phyloP scores from a whole-genome alignment of 2,113 vertebrate genomes.

The Brachypteracias leptosomus region DNA sequence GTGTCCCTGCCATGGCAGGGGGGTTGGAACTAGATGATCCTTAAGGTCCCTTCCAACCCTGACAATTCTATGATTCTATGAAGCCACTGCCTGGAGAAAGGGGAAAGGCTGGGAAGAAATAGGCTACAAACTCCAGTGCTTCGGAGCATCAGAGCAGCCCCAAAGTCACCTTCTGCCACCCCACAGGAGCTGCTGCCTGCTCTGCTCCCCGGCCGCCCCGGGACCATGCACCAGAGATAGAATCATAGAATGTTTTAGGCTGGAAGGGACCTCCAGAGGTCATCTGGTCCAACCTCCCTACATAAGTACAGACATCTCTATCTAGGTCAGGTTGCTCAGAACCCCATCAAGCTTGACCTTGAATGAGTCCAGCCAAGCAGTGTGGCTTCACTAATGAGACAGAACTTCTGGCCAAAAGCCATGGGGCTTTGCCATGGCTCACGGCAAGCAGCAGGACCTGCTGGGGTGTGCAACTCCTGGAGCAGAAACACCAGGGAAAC shows the following conservation, averaged over 20 bases:
- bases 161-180: background rate
- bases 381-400: accelerated
- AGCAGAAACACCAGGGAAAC: background rate
- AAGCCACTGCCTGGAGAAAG: accelerated
- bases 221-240: accelerated
- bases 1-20: too few species aligned
- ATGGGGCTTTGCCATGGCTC: background rate
- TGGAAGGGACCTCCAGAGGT: too few species aligned
- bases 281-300: too few species aligned
- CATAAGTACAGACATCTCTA: too few species aligned
- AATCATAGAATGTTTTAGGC: too few species aligned
- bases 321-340: too few species aligned
- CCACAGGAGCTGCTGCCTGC: background rate
- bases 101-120: background rate
- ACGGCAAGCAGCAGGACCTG: background rate
- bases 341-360: too few species aligned
- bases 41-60: too few species aligned
- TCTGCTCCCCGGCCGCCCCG: background rate
- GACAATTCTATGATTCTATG: too few species aligned
- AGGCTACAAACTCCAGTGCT: too few species aligned
- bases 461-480: accelerated
- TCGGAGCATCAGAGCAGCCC: background rate
- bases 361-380: accelerated
- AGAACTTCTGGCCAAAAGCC: background rate
- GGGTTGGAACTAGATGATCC: too few species aligned